Conservation (phyloP, 1,140 invertebrate species). For the Eueides isabella region DNA sequence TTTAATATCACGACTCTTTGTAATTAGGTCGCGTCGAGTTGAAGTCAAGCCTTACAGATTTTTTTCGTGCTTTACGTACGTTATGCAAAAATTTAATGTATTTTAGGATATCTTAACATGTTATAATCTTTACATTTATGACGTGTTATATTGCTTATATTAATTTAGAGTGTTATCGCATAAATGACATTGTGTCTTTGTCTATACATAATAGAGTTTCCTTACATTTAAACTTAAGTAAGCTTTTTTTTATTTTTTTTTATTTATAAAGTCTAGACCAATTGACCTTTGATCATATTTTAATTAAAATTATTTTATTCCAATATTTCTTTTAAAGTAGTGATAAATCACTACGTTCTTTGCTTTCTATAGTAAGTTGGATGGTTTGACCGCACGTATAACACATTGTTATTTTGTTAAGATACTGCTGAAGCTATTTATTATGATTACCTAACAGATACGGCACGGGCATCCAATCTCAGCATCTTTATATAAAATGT, state of each 20-base stretch:
- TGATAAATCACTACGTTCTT: no score
- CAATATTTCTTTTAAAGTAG: no score
- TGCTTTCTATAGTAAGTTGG: no score
- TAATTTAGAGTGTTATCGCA: not conserved
- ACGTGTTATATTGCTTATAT: not conserved
- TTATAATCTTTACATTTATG: no score
- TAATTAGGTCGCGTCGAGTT: slow-evolving; percentile 36
- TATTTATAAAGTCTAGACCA: no score
- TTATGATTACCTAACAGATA: not conserved
- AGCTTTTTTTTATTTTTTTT: no score
- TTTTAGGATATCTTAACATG: slow-evolving; percentile 6
- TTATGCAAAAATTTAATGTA: not conserved
- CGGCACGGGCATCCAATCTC: not conserved
- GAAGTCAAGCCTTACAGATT: slow-evolving; percentile 22
- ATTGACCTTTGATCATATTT: no score
- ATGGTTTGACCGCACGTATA: not conserved
- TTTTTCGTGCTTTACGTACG: not conserved
- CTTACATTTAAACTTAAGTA: no score
- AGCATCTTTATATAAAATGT: not conserved
- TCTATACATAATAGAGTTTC: no score
- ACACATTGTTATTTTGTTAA: not conserved
- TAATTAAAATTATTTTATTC: no score
- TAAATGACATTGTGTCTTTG: no score
- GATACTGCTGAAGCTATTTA: not conserved
- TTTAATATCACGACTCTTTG: slow-evolving; percentile 37